Percentiles rank a stretch among this genome's conserved stretches.
phyloP scores from a whole-genome alignment of 2,888 invertebrate genomes.

The Meteorus colon region DNA sequence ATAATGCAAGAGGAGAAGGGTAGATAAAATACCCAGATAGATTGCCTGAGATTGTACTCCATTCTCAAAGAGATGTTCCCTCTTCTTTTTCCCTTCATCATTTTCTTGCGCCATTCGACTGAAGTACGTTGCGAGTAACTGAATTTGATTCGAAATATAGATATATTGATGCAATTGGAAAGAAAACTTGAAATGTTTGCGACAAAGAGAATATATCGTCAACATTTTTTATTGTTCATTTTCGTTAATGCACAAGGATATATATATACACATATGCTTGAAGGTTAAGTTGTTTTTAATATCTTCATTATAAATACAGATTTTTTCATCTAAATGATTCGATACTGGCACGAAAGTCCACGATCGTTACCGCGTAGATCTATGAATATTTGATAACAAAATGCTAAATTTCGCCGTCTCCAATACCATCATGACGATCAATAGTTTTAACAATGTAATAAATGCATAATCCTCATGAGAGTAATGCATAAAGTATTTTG shows the following conservation, averaged over 20 bases:
- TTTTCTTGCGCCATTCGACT: neutral
- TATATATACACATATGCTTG: neutral
- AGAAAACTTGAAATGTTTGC: neutral
- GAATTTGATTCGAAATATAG: neutral
- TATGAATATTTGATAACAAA: conserved; percentile 24
- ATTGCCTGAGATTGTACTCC: neutral
- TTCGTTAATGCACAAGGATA: no score
- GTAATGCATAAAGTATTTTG: neutral
- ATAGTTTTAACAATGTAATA: conserved; percentile 20
- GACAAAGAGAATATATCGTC: neutral
- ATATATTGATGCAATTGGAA: neutral
- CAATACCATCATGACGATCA: conserved; percentile 31
- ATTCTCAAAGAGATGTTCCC: neutral
- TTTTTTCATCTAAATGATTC: neutral
- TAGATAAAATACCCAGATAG: neutral
- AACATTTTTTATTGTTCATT: no score
- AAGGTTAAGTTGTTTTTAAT: neutral
- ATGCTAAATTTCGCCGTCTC: conserved; percentile 18
- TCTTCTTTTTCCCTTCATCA: neutral
- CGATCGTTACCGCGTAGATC: neutral
- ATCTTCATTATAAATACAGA: neutral
- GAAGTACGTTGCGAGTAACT: neutral
- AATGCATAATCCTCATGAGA: conserved; percentile 16
- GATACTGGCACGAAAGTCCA: neutral
- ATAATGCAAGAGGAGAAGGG: neutral